Evolutionary conservation across 2,888 invertebrate genomes (phyloP).

Genomic region (Ceriagrion tenellum): DNA sequence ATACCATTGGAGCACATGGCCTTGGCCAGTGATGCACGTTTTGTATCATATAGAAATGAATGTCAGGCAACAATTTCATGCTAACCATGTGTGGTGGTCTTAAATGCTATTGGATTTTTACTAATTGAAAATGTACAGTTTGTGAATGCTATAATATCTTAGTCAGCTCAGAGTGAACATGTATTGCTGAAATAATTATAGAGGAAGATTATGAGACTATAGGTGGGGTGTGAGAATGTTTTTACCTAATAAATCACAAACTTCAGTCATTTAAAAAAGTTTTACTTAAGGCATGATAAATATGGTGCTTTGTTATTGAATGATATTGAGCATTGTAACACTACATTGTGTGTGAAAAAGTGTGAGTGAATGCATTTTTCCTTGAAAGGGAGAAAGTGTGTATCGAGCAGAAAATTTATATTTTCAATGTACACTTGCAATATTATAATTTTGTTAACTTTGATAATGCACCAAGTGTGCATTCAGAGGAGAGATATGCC

Average conservation of each 20-base stretch:
- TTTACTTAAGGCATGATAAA: conserved; percentile 40
- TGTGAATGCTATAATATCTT: conserved; percentile 18
- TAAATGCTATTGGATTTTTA: conserved; percentile 60
- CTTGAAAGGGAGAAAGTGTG: conserved; percentile 20
- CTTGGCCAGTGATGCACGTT: background rate
- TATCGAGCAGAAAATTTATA: conserved; percentile 42
- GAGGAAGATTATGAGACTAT: conserved; percentile 35
- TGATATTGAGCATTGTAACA: conserved; percentile 1
- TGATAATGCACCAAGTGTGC: conserved; percentile 29
- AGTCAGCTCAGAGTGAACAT: background rate
- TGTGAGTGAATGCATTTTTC: background rate
- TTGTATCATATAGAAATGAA: background rate
- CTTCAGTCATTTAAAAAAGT: conserved; percentile 46
- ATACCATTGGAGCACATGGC: background rate
- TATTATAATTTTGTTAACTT: conserved; percentile 25
- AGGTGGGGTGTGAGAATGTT: conserved; percentile 38
- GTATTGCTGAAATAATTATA: conserved; percentile 45
- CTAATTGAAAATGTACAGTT: conserved; percentile 28
- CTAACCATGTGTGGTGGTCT: conserved; percentile 62
- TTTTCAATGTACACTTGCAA: conserved; percentile 55
- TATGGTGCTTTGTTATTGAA: conserved; percentile 64
- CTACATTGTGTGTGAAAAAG: conserved; percentile 9
- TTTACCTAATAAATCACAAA: conserved; percentile 44
- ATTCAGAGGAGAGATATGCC: conserved; percentile 52
- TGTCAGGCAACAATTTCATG: background rate